Conservation (phyloP, 2,797 vertebrate genomes). For the Syngnathus acus region DNA sequence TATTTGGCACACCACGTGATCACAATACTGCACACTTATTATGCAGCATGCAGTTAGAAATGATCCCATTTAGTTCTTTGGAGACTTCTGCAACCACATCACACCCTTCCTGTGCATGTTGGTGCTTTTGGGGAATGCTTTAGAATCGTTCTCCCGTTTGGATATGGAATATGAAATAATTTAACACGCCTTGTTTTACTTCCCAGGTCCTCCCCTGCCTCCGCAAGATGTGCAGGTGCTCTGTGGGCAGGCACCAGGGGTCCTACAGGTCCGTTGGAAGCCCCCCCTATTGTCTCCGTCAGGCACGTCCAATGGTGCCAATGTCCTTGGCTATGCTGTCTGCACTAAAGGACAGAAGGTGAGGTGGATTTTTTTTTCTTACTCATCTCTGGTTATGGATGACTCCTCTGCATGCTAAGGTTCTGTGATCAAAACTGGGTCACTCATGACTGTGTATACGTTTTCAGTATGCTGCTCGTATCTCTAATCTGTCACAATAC, state of each 20-base stretch:
- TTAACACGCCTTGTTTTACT: conserved; percentile 4
- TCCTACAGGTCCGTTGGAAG: conserved; percentile 86
- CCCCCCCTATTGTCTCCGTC: conserved; percentile 78
- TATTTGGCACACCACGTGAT: neutral
- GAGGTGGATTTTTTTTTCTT: conserved; percentile 19
- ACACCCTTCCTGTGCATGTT: conserved; percentile 15
- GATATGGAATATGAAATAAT: neutral
- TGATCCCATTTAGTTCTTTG: conserved; percentile 2
- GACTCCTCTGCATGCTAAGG: no score
- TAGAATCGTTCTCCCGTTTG: neutral
- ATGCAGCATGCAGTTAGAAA: neutral
- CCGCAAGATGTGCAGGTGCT: conserved; percentile 84
- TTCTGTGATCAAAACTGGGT: neutral
- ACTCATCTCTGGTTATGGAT: neutral
- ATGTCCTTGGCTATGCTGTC: conserved; percentile 87
- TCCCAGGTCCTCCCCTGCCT: conserved; percentile 84
- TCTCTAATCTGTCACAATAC: neutral
- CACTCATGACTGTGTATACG: neutral
- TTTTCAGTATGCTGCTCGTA: neutral
- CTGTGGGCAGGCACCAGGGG: conserved; percentile 76
- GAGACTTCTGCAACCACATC: conserved; percentile 13
- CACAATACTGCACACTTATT: neutral
- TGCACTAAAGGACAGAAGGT: conserved; percentile 93
- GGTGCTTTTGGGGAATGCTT: conserved; percentile 27
- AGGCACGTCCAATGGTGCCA: conserved; percentile 89